Evolutionary conservation across 2,113 vertebrate genomes (phyloP).

Genomic region (Rhodinocichla rosea): DNA sequence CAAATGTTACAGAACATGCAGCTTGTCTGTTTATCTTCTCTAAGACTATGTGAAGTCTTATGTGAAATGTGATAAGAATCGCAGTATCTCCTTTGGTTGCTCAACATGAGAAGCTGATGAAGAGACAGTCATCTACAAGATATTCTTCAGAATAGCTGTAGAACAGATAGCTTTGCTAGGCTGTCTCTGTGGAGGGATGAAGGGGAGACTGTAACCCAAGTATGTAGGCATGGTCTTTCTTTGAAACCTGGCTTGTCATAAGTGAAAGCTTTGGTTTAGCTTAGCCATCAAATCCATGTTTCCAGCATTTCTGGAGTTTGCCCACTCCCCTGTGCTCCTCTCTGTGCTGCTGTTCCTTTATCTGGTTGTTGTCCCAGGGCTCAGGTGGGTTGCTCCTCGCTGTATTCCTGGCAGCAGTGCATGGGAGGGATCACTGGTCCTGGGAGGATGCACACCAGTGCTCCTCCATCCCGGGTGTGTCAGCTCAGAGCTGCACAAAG

Average conservation of each 20-base stretch:
- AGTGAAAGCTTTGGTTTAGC: background rate
- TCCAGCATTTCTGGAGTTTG: background rate
- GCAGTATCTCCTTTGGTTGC: slow-evolving; percentile 25
- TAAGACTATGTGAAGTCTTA: slow-evolving; percentile 10
- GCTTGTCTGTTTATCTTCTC: slow-evolving; percentile 35
- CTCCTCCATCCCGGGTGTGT: fast-evolving
- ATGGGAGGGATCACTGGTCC: background rate
- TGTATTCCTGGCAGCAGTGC: fast-evolving
- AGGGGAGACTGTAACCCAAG: background rate
- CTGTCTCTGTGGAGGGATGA: background rate
- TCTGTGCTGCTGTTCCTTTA: background rate
- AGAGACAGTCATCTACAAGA: slow-evolving; percentile 27
- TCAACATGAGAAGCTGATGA: slow-evolving; percentile 43
- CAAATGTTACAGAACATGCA: slow-evolving; percentile 38
- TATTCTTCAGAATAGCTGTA: slow-evolving; percentile 41
- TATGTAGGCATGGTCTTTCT: background rate
- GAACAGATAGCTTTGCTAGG: background rate
- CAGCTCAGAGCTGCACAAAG: background rate
- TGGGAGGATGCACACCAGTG: background rate
- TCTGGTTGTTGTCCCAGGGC: background rate
- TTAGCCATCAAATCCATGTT: background rate
- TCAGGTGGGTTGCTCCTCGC: background rate
- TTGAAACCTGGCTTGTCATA: background rate
- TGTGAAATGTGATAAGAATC: slow-evolving; percentile 51
- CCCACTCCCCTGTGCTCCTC: background rate